These are phyloP conservation scores for Hypomecis punctinalis DNA, from an alignment of 2,888 invertebrate genomes.

Conservation along the genomic window DNA sequence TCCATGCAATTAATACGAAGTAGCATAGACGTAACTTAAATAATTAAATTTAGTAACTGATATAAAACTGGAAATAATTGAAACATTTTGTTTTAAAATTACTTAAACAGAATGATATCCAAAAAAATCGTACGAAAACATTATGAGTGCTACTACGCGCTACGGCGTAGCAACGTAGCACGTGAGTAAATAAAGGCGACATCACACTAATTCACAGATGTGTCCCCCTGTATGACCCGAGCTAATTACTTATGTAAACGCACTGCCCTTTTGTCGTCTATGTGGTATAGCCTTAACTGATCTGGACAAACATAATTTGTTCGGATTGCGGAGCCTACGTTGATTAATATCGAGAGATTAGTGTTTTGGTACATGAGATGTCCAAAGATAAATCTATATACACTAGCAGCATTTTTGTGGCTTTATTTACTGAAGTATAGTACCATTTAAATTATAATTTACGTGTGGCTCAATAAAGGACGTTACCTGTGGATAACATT, in stretches of 20 bases:
- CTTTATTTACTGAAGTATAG: no score
- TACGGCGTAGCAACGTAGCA: conserved; percentile 75
- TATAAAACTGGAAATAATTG: no score
- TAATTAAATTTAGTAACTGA: no score
- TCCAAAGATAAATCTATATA: no score
- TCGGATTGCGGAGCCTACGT: conserved; percentile 42
- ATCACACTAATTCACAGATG: conserved; percentile 56
- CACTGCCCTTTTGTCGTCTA: conserved; percentile 62
- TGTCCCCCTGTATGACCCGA: conserved; percentile 59
- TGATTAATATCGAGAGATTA: conserved; percentile 40
- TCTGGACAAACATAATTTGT: conserved; percentile 60
- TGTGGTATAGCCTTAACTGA: conserved; percentile 61
- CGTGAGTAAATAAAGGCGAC: conserved; percentile 71
- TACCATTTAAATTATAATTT: no score
- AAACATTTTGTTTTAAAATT: no score
- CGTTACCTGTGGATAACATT: no score
- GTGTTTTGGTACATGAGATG: conserved; percentile 23
- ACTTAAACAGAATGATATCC: no score
- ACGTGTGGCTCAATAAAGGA: no score
- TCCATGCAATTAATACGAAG: no score
- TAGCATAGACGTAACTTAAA: no score
- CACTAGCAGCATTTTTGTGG: no score
- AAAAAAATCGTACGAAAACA: conserved; percentile 1
- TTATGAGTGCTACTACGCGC: conserved; percentile 34
- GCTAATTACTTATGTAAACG: conserved; percentile 83